phyloP scores from a whole-genome alignment of 2,888 invertebrate genomes.

The Colostygia pectinataria region DNA sequence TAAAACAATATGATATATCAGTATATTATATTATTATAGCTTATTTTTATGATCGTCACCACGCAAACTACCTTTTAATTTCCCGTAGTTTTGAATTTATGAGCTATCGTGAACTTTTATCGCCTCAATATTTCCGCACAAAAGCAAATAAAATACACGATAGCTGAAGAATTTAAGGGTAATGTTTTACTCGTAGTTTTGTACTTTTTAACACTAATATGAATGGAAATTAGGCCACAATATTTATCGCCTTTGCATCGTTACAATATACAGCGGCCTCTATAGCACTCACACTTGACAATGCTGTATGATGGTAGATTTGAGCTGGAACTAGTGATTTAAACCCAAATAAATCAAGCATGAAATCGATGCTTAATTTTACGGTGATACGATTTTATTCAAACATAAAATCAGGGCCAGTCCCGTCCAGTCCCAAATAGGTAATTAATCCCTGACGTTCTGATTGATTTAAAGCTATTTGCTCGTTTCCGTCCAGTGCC shows the following conservation, averaged over 20 bases:
- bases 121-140: not conserved
- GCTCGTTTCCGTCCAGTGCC: not conserved
- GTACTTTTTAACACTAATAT: too few relatives aligned
- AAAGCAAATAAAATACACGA: not conserved
- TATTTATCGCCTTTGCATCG: too few relatives aligned
- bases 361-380: too few relatives aligned
- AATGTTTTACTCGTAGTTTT: not conserved
- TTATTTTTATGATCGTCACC: constrained; percentile 4
- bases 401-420: not conserved
- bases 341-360: too few relatives aligned
- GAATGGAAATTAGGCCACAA: too few relatives aligned
- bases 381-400: too few relatives aligned
- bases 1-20: not conserved
- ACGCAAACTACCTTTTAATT: constrained; percentile 7
- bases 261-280: too few relatives aligned
- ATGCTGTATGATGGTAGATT: too few relatives aligned
- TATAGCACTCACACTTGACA: too few relatives aligned
- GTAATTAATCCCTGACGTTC: constrained; percentile 13
- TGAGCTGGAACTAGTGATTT: too few relatives aligned
- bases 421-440: constrained; percentile 2
- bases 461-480: constrained; percentile 17
- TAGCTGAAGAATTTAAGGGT: too few relatives aligned
- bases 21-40: too few relatives aligned
- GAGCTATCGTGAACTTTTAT: not conserved
- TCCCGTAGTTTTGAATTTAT: constrained; percentile 7